Base-by-base conservation (phyloP, 2,888 invertebrate species). In the Macroteleia sp. region DNA sequence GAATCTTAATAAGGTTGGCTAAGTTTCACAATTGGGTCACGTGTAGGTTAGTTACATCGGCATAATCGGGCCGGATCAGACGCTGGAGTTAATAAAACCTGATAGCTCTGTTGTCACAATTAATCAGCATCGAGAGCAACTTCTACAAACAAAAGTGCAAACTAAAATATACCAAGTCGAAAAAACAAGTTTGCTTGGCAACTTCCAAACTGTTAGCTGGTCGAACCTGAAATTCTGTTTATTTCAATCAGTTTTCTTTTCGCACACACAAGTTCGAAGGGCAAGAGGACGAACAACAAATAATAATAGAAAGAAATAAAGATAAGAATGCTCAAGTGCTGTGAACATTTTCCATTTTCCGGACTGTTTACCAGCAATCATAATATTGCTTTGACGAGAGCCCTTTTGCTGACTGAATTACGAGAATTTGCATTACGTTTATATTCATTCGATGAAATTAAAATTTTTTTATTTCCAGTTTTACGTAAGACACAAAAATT, bases 341-440 rank as follows among this genome's bases (percentile, higher is more conserved):
- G 57, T 75, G 73, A 83, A 77, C 75, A 77, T 75, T 70, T 78
- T 80, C 75, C 74, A 64, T 81, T 82, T 80, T 77, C 79, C 54
- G 39, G 41, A 59, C 74, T 84, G 82, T 84, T 84, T 82, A 80
- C 70, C 73, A 77, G 81, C 81, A 76, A 83, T 83, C 75, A 80
- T 80, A 77, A 79, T 81, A 82, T n/a, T n/a, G n/a, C n/a, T n/a
- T n/a, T n/a, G n/a, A n/a, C n/a, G n/a, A 75, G 67, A 61, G 59
- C 41, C 67, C 52, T 70, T 62, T 77, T 54, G 46, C 61, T 36
- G 30, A 54, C 19, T 17, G 30, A 48, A 39, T 10, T 9, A 41
- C 34, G 42, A 61, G 48, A 50, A 61, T 67, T 44, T 52, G 41
- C 46, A 1, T 1, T n/a, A 12, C 16, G 39, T 16, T 64, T 14